These are phyloP conservation scores for Stercorarius parasiticus DNA, from an alignment of 2,113 vertebrate species.

Conservation along the genomic window DNA sequence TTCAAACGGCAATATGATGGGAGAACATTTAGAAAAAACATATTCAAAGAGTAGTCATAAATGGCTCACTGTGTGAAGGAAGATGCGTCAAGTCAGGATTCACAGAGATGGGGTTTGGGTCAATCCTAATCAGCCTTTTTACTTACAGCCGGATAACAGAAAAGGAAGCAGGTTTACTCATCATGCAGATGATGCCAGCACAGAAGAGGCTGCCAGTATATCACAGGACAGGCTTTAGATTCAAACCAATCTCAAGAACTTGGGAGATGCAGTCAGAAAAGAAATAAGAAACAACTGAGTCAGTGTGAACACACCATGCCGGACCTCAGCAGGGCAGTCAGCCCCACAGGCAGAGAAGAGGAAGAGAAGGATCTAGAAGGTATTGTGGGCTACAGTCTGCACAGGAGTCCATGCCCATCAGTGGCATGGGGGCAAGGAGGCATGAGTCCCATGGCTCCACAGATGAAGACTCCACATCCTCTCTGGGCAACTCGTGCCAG, in stretches of 20 bases:
- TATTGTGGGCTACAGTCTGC: neutral
- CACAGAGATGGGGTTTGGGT: neutral
- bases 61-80: neutral
- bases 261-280: neutral
- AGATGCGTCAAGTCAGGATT: neutral
- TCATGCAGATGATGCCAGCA: neutral
- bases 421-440: neutral
- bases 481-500: fast-evolving
- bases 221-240: neutral
- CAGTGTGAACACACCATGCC: neutral
- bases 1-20: neutral
- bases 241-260: neutral
- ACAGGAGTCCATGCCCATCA: neutral
- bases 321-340: neutral
- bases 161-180: neutral
- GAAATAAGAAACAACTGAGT: neutral
- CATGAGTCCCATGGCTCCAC: neutral
- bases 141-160: neutral
- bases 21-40: neutral
- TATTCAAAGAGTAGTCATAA: neutral
- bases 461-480: neutral
- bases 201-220: neutral
- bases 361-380: neutral
- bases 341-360: neutral
- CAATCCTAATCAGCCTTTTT: neutral